Base-by-base conservation (phyloP, 2,797 vertebrate genomes). In the Pteronotus mesoamericanus region DNA sequence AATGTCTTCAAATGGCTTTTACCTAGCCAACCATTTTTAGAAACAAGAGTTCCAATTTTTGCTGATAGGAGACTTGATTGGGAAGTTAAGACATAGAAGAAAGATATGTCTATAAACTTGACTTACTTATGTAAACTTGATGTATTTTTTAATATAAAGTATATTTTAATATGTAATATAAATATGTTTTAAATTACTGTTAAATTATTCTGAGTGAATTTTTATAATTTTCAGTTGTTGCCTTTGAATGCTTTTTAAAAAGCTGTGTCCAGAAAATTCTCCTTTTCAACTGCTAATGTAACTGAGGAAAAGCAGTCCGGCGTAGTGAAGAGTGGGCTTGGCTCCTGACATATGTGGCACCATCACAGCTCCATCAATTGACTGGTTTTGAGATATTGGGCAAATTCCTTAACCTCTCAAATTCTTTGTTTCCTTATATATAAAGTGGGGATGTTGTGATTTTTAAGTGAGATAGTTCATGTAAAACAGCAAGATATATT, bases 71-170 rank as follows among this genome's bases (percentile, higher is more conserved):
- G 34, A 85, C 18, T 80, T 86, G 51, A 37, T 10, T 80, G 26
- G 55, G 3, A 5, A 78, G 21, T 22, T 78, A 57, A 74, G 32
- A 92, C 74, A 79, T 44, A 26, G 74, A 78, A 85, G 34, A 42
- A 75, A 88, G 57, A n/a, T 68, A 71, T n/a, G 15, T 37, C 64
- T 69, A 11, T n/a, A 78, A 83, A 88, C 32, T 22, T 53, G 22
- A 55, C 51, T 64, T 66, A 53, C 51, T 55, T 64, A 44, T 71
- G 32, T 48, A 37, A 95, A 74, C 24, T 78, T 69, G 14, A 66
- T 42, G 71, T 96, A 80, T 53, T 86, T 94, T 86, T 96, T 3
- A 94, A 84, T 72, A 74, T 91, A 69, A 86, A 95, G 77, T 53
- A 75, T 32, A 64, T 42, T 84, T 79, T 78, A 89, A 59, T 77